Base-by-base conservation (phyloP, 2,113 vertebrate species). In the Columbina picui region DNA sequence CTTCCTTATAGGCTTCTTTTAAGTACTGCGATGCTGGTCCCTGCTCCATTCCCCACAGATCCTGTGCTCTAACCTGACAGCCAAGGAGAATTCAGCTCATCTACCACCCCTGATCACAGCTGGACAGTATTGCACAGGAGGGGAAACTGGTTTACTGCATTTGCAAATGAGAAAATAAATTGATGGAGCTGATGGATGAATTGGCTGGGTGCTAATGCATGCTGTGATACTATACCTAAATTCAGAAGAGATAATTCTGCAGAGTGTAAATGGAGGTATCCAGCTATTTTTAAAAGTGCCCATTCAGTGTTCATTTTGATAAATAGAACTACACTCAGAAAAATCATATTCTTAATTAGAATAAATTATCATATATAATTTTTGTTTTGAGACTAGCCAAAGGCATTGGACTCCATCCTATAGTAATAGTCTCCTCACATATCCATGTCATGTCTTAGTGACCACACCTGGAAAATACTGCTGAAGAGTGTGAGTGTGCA, bases 11-110 rank as follows among this genome's bases (percentile, higher is more conserved):
- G 43, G 43, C 43, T 45, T 18, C 43, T 45, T 45, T 19, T 45
- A 45, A 45, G 43, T 45, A 18, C 18, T 45, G 43, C 18, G 9
- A 45, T 19, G 43, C 43, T 45, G 43, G 43, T 19, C 43, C 43
- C 18, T 45, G 43, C 43, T 45, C 18, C 43, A 19, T 45, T 45
- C 5, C 0, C 0, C 22, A 29, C 4, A 1, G 0, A 17, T 70
- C 41, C 36, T 36, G 45, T 26, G 23, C 75, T 63, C 13, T 61
- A 55, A 50, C 60, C 55, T 45, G 64, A 11, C 30, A 2, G 9
- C 29, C 0, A 0, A 34, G 29, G 50, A 53, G 16, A 59, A 57
- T 41, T 52, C 47, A n/a, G 32, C 52, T 71, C 9, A 1, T 32
- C 36, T 47, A 0, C 18, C 25, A 47, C 55, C 32, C 7, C n/a